Conservation (phyloP, 2,113 vertebrate genomes). For the Tursiops truncatus region DNA sequence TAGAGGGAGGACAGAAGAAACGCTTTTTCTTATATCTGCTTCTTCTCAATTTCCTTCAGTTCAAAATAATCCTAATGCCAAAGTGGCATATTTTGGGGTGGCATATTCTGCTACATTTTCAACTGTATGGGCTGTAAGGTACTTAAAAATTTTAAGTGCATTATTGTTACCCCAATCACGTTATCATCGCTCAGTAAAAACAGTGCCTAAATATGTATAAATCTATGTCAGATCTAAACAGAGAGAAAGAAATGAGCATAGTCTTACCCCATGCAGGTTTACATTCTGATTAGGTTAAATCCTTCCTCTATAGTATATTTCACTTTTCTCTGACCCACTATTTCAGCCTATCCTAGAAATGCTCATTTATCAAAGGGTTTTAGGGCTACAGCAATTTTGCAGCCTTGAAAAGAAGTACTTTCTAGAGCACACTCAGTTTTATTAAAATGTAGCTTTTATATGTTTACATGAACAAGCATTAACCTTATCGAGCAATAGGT, state of each 20-base stretch:
- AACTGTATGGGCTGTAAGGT: neutral
- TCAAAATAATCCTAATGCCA: neutral
- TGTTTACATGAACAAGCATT: neutral
- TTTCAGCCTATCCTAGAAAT: conserved; percentile 9
- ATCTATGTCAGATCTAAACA: neutral
- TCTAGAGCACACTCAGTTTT: neutral
- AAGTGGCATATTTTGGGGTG: neutral
- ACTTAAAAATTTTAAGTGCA: neutral
- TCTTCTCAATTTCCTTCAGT: neutral
- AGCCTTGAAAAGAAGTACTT: neutral
- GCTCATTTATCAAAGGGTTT: neutral
- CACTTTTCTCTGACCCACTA: neutral
- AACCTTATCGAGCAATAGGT: neutral
- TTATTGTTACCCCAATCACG: neutral
- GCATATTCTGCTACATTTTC: neutral
- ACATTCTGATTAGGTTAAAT: neutral
- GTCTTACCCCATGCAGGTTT: neutral
- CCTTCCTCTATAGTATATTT: neutral
- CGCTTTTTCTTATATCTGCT: neutral
- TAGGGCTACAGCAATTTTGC: neutral
- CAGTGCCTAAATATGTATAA: neutral
- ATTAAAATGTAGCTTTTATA: neutral
- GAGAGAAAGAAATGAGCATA: neutral
- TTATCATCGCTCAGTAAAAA: neutral
- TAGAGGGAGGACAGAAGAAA: neutral